A percentile compares a stretch with the other conserved stretches of the same genome.
phyloP scores from a whole-genome alignment of 2,888 invertebrate species.

The Linnaemya tessellans region DNA sequence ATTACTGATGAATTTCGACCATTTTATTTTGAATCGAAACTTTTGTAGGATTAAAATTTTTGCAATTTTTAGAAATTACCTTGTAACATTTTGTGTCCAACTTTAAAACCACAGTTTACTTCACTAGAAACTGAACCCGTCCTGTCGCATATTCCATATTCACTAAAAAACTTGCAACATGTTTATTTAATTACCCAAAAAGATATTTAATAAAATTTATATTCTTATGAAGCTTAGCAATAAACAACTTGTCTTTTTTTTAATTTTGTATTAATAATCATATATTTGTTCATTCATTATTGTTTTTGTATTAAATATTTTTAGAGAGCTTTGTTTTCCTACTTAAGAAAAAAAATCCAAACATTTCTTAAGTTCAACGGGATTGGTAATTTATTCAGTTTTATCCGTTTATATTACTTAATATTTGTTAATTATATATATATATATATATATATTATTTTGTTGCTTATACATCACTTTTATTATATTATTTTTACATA shows the following conservation, averaged over 20 bases:
- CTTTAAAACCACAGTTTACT: not conserved
- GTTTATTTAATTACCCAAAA: conserved; percentile 3
- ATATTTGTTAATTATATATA: conserved; percentile 55
- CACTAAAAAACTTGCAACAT: not conserved
- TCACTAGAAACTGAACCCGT: not conserved
- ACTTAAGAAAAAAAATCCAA: conserved; percentile 74
- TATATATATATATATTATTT: conserved; percentile 24
- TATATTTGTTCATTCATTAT: conserved; percentile 66
- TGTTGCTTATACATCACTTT: conserved; percentile 66
- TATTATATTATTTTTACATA: conserved; percentile 64
- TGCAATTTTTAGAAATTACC: not conserved
- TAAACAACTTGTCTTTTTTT: conserved; percentile 29
- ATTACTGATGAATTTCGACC: no score
- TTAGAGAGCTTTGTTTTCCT: conserved; percentile 68
- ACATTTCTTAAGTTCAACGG: conserved; percentile 74
- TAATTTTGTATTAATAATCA: conserved; percentile 70
- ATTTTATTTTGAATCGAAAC: no score
- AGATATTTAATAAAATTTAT: not conserved
- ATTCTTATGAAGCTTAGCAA: conserved; percentile 33
- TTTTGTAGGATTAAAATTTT: no score
- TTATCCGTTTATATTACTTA: conserved; percentile 57
- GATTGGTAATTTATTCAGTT: conserved; percentile 70
- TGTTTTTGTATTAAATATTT: conserved; percentile 72
- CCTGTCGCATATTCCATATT: not conserved
- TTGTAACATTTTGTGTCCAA: not conserved